A percentile compares a stretch with the other conserved stretches of the same genome.
phyloP scores from a whole-genome alignment of 2,113 vertebrate species.

The Neodontobutis hainanensis region DNA sequence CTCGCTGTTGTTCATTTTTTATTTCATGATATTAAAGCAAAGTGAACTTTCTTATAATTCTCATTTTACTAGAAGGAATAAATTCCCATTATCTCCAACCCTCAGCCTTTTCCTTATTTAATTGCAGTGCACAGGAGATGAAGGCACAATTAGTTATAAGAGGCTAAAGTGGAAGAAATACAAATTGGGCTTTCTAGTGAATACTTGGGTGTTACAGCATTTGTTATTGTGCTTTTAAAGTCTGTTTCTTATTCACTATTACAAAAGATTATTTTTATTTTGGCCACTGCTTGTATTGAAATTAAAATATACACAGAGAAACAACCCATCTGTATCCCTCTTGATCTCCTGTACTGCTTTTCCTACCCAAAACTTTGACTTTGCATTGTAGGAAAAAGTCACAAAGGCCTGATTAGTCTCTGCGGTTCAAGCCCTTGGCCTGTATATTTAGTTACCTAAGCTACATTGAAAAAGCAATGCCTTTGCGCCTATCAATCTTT shows the following conservation, averaged over 20 bases:
- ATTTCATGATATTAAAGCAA: slow-evolving; percentile 49
- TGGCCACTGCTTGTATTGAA: background rate
- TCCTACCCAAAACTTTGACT: background rate
- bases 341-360: background rate
- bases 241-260: background rate
- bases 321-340: background rate
- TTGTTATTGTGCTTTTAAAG: slow-evolving; percentile 3
- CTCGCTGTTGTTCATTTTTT: slow-evolving; percentile 55
- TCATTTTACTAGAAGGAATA: slow-evolving; percentile 57
- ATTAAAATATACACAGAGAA: background rate
- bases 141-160: slow-evolving; percentile 52
- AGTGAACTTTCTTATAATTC: slow-evolving; percentile 44
- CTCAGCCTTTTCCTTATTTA: slow-evolving; percentile 61
- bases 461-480: slow-evolving; percentile 9
- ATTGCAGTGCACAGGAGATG: slow-evolving; percentile 50
- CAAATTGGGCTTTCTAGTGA: slow-evolving; percentile 34
- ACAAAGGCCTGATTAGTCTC: background rate
- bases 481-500: slow-evolving; percentile 21
- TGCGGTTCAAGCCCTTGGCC: no score
- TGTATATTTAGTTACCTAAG: background rate
- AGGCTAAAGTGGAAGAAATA: slow-evolving; percentile 31
- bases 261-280: background rate
- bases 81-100: slow-evolving; percentile 65
- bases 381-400: background rate
- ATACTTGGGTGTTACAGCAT: slow-evolving; percentile 8